Percentiles rank a stretch among this genome's conserved stretches.
Conservation (phyloP, 2,797 vertebrate species). For the Eidolon dupreanum region DNA sequence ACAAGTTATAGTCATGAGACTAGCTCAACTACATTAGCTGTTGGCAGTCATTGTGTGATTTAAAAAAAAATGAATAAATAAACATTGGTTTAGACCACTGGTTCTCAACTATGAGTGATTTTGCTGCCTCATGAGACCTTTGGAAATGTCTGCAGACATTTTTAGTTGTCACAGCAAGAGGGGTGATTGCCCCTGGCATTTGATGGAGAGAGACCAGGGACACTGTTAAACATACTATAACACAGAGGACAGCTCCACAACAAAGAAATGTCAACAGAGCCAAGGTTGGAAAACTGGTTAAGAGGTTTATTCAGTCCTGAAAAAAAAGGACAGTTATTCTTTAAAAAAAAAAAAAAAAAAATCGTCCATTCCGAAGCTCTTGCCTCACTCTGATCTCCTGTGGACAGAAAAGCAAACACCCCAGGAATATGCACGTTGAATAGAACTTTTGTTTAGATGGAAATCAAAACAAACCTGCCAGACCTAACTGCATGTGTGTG, state of each 20-base stretch:
- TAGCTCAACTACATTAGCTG: neutral
- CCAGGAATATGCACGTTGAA: neutral
- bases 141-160: neutral
- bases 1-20: neutral
- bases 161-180: neutral
- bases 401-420: neutral
- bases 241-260: neutral
- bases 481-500: neutral
- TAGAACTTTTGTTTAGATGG: neutral
- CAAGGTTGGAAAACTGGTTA: neutral
- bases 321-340: neutral
- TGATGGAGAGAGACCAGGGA: neutral
- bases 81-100: neutral
- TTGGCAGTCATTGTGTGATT: neutral
- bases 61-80: neutral
- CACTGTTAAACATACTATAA: neutral
- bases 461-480: neutral
- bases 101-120: neutral
- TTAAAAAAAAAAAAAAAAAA: neutral
- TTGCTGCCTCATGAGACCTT: neutral
- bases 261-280: neutral
- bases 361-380: neutral
- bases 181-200: rapidly evolving
- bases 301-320: neutral
- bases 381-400: neutral